Evolutionary conservation across 2,113 vertebrate species (phyloP).

Genomic region (Nicator chloris): DNA sequence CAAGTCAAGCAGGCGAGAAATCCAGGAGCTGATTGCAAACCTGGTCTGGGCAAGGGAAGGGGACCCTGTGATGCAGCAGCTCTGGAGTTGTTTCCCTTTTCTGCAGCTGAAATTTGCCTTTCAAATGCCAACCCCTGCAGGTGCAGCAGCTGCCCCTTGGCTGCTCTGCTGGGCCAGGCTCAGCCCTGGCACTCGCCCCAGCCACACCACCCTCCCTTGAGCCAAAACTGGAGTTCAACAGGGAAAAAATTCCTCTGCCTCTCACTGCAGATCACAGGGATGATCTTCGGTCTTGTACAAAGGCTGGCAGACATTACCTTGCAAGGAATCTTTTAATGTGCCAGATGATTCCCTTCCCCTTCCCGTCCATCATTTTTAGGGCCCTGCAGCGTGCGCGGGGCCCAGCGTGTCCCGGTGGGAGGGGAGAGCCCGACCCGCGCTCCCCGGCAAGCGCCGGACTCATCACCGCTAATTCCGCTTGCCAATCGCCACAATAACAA

Average conservation of each 20-base stretch:
- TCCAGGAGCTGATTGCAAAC: rapidly evolving
- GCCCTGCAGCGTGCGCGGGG: neutral
- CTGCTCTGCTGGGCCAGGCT: neutral
- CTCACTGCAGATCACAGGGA: neutral
- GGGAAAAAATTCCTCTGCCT: neutral
- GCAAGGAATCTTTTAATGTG: neutral
- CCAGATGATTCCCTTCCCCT: neutral
- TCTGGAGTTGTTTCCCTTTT: neutral
- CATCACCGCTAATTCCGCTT: slow-evolving; percentile 10
- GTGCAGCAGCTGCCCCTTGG: neutral
- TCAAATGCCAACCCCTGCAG: neutral
- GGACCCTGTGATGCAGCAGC: neutral
- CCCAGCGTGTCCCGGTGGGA: neutral
- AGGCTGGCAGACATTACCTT: neutral
- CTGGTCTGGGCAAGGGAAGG: neutral
- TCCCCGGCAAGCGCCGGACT: neutral
- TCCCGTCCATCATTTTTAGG: slow-evolving; percentile 2
- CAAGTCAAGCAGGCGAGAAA: neutral
- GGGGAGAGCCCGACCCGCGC: neutral
- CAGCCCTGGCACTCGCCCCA: rapidly evolving
- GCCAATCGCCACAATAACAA: slow-evolving; percentile 33
- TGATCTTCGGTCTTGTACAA: neutral
- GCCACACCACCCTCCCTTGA: neutral
- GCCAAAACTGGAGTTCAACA: neutral
- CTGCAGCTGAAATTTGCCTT: neutral